Conservation (phyloP, 2,113 vertebrate species). For the Sigmodon hispidus region DNA sequence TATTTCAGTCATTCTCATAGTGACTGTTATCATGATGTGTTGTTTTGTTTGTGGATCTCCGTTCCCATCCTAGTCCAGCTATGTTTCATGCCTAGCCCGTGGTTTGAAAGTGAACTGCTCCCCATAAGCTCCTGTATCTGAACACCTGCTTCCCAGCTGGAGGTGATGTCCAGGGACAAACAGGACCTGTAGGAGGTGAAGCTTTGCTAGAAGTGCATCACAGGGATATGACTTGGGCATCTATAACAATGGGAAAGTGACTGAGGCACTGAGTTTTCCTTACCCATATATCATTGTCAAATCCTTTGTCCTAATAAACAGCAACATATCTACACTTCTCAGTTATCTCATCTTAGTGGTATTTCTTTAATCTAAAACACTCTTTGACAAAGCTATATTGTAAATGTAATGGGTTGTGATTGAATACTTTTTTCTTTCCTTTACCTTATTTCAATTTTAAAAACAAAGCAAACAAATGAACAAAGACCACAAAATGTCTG, state of each 20-base stretch:
- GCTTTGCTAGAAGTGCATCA: background rate
- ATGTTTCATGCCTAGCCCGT: background rate
- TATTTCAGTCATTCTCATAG: background rate
- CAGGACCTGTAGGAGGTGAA: background rate
- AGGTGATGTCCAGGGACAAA: background rate
- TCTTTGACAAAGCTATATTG: background rate
- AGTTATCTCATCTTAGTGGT: background rate
- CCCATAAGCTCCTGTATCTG: background rate
- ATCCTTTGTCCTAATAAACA: background rate
- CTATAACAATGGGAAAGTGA: background rate
- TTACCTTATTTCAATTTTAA: background rate
- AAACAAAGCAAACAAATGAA: background rate
- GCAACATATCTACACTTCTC: background rate
- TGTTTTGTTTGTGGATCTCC: background rate
- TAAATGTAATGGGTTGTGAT: background rate
- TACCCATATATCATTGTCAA: background rate
- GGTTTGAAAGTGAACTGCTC: background rate
- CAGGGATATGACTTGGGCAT: background rate
- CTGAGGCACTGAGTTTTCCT: background rate
- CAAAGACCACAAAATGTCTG: background rate
- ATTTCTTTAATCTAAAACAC: background rate
- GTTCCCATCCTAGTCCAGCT: background rate
- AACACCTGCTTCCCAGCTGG: background rate
- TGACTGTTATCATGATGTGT: background rate
- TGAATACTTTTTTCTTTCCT: background rate